These are phyloP conservation scores for Lycodopsis pacificus DNA, from an alignment of 2,797 vertebrate genomes.

Conservation along the genomic window DNA sequence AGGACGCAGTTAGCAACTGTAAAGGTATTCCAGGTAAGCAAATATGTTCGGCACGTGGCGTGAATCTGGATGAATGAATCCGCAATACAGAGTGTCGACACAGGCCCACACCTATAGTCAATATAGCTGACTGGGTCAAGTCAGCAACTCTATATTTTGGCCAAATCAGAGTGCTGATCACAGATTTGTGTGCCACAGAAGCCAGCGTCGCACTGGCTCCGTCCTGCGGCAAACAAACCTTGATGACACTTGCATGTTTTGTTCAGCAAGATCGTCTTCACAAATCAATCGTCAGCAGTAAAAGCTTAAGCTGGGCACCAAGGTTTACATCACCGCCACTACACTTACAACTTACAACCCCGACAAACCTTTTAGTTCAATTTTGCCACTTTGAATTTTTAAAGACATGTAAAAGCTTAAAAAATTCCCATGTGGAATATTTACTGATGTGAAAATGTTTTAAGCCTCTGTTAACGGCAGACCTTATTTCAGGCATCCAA, in stretches of 20 bases:
- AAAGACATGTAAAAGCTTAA: not conserved
- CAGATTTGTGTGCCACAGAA: not conserved
- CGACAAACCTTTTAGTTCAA: not conserved
- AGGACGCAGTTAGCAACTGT: not conserved
- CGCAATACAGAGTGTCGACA: not conserved
- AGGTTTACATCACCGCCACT: not conserved
- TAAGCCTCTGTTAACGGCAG: not conserved
- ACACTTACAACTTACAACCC: no score
- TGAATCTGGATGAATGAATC: not conserved
- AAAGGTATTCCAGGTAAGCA: not conserved
- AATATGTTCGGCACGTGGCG: not conserved
- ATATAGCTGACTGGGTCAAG: not conserved
- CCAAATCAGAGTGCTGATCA: not conserved
- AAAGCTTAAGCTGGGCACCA: not conserved
- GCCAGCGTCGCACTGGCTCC: not conserved
- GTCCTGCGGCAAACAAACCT: no score
- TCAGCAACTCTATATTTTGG: not conserved
- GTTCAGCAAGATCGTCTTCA: no score
- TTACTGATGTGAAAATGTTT: not conserved
- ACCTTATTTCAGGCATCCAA: not conserved
- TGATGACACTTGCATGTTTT: no score
- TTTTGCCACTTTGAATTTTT: not conserved
- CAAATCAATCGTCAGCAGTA: no score
- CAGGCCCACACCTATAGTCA: not conserved
- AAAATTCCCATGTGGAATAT: not conserved